A percentile compares a stretch with the other conserved stretches of the same genome.
phyloP scores from a whole-genome alignment of 2,113 vertebrate species.

The Cebidichthys violaceus region DNA sequence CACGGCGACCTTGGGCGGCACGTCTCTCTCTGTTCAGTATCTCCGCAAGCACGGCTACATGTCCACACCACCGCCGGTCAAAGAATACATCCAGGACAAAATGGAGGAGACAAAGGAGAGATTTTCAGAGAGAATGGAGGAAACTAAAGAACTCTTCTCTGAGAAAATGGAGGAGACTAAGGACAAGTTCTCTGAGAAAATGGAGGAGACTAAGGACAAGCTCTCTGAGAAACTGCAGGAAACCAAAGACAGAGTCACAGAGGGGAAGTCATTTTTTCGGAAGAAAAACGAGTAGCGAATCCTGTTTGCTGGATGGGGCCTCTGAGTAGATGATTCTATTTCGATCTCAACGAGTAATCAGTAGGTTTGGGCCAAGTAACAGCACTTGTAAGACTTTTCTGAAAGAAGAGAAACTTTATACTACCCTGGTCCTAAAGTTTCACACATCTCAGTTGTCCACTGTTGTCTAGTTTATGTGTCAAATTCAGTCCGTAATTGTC shows the following conservation, averaged over 20 bases:
- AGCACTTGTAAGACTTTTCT: slow-evolving; percentile 19
- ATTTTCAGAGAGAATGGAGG: slow-evolving; percentile 91
- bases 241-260: slow-evolving; percentile 95
- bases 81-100: slow-evolving; percentile 92
- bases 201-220: slow-evolving; percentile 90
- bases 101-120: slow-evolving; percentile 91
- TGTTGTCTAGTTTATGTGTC: slow-evolving; percentile 45
- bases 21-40: slow-evolving; percentile 92
- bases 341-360: slow-evolving; percentile 13
- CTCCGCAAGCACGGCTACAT: slow-evolving; percentile 91
- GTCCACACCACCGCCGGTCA: slow-evolving; percentile 94
- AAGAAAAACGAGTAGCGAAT: slow-evolving; percentile 88
- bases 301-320: background rate
- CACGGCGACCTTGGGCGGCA: slow-evolving; percentile 93
- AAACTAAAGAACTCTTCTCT: slow-evolving; percentile 86
- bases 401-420: slow-evolving; percentile 29
- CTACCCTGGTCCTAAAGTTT: slow-evolving; percentile 50
- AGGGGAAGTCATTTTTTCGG: slow-evolving; percentile 83
- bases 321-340: slow-evolving; percentile 9
- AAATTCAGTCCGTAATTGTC: slow-evolving; percentile 26
- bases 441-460: slow-evolving; percentile 22
- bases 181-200: slow-evolving; percentile 87
- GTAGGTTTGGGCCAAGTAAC: slow-evolving; percentile 1
- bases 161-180: slow-evolving; percentile 93
- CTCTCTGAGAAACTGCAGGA: slow-evolving; percentile 89